Conservation (phyloP, 1,140 invertebrate species). For the Riptortus pedestris region DNA sequence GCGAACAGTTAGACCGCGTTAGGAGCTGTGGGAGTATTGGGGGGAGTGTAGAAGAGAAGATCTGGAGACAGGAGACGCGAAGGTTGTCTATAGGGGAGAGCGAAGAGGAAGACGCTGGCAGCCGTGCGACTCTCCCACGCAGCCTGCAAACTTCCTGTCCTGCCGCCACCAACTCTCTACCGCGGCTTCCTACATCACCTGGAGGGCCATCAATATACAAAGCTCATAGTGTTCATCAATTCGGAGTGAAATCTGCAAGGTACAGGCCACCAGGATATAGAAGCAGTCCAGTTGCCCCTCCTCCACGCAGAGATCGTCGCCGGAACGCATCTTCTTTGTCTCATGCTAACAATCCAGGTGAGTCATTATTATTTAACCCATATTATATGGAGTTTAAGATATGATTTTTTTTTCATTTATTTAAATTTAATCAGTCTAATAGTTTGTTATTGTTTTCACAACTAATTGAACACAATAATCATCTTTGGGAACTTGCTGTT, state of each 20-base stretch:
- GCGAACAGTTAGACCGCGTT: conserved; percentile 60
- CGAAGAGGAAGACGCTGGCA: conserved; percentile 42
- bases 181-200: conserved; percentile 39
- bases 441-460: no score
- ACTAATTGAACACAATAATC: no score
- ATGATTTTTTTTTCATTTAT: no score
- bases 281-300: conserved; percentile 36
- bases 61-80: conserved; percentile 46
- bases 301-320: conserved; percentile 17
- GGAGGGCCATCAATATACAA: conserved; percentile 52
- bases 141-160: conserved; percentile 44
- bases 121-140: conserved; percentile 51
- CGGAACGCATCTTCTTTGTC: neutral
- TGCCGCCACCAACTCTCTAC: conserved; percentile 50
- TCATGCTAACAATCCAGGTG: neutral
- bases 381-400: no score
- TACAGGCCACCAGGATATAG: conserved; percentile 72
- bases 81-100: conserved; percentile 57
- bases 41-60: conserved; percentile 48
- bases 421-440: no score
- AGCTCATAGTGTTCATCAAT: conserved; percentile 49
- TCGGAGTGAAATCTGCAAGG: conserved; percentile 62
- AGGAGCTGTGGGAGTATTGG: conserved; percentile 72
- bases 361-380: neutral
- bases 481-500: no score